Conservation (phyloP, 53 echinoderm and acorn worm species). For the Arbacia lixula region DNA sequence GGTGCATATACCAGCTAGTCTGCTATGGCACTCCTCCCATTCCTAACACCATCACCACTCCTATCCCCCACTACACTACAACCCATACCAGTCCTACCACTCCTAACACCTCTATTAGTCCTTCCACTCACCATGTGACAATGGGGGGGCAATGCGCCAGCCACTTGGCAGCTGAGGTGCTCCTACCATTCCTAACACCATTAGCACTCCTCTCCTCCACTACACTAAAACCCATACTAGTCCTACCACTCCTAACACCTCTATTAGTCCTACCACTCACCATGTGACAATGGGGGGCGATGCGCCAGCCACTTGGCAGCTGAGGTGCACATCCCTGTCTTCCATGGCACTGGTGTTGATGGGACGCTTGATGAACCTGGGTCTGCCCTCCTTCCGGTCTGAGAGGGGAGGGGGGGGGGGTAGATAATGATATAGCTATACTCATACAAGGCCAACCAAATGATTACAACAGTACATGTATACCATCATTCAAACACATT, state of each 20-base stretch:
- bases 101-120: not conserved
- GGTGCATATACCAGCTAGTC: constrained; percentile 68
- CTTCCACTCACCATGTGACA: constrained; percentile 75
- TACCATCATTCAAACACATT: no score
- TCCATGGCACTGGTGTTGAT: constrained; percentile 85
- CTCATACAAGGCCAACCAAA: not conserved
- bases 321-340: constrained; percentile 77
- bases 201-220: no score
- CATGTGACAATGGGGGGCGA: constrained; percentile 80
- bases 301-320: constrained; percentile 81
- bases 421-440: not conserved
- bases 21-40: constrained; percentile 86
- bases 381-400: constrained; percentile 88
- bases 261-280: constrained; percentile 38
- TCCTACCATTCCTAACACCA: no score
- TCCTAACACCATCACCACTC: no score
- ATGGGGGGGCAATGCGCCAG: constrained; percentile 76
- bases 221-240: no score
- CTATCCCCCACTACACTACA: no score
- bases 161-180: constrained; percentile 75
- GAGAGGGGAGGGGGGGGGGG: not conserved
- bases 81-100: not conserved
- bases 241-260: not conserved
- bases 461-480: not conserved
- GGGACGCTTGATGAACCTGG: constrained; percentile 85